These are phyloP conservation scores for Caerostris darwini DNA, from an alignment of 1,140 invertebrate genomes.

Conservation along the genomic window DNA sequence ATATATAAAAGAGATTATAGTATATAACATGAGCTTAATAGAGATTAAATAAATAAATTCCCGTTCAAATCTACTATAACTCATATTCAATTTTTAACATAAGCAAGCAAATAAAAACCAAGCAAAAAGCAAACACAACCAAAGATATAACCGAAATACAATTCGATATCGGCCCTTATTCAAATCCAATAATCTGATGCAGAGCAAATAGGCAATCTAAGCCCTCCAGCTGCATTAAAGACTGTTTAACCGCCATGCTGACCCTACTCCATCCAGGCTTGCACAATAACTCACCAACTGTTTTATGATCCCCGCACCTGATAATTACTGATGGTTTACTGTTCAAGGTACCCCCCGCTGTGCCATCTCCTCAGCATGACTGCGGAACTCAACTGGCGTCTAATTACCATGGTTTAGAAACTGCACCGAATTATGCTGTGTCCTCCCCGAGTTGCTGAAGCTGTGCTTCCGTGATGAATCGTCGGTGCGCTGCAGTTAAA, in stretches of 20 bases:
- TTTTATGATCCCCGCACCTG: neutral
- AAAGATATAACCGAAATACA: no score
- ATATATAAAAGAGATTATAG: no score
- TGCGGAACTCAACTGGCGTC: neutral
- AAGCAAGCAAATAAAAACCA: no score
- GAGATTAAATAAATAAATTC: no score
- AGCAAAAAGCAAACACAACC: no score
- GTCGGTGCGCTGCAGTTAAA: no score
- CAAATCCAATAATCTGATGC: no score
- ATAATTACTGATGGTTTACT: neutral
- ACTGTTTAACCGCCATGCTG: neutral
- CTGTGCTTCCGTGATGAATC: neutral
- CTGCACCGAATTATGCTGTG: neutral
- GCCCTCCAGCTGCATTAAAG: neutral
- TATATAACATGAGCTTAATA: no score
- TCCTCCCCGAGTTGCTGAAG: neutral
- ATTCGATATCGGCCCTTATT: no score
- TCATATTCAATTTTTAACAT: no score
- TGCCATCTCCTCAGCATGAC: neutral
- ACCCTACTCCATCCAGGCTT: no score
- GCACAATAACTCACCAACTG: neutral
- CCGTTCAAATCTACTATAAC: no score
- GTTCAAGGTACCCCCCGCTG: neutral
- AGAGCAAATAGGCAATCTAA: neutral
- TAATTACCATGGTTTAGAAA: constrained; percentile 10